Conservation (phyloP, 1,140 invertebrate genomes). For the Heliconius congener region DNA sequence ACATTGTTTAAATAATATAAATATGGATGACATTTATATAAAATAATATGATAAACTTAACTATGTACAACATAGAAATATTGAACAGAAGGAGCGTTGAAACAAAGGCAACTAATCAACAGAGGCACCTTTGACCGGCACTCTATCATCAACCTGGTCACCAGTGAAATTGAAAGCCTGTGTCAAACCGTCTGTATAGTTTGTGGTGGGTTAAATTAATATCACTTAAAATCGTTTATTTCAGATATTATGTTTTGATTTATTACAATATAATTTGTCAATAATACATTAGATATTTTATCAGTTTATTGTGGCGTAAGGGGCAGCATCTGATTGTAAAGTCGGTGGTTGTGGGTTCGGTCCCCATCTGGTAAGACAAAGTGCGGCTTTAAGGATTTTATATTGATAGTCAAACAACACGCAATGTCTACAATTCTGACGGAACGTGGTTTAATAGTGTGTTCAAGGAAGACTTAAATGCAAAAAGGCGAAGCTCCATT, state of each 20-base stretch:
- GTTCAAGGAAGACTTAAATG: no score
- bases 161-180: conserved; percentile 18
- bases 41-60: no score
- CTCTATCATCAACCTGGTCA: conserved; percentile 22
- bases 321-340: no score
- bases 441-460: no score
- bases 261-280: not conserved
- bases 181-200: conserved; percentile 12
- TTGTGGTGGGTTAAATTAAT: not conserved
- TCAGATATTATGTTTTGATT: not conserved
- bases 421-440: no score
- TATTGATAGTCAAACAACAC: no score
- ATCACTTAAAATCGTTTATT: not conserved
- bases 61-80: not conserved
- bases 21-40: no score
- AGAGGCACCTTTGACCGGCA: conserved; percentile 23
- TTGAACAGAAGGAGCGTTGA: not conserved
- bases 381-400: no score
- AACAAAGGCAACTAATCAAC: conserved; percentile 27
- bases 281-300: not conserved
- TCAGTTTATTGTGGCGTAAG: not conserved
- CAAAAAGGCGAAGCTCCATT: no score
- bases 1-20: no score
- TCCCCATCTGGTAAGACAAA: no score
- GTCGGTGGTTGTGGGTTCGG: no score